Conservation (phyloP, 2,113 vertebrate genomes). For the Crotalus helleri region DNA sequence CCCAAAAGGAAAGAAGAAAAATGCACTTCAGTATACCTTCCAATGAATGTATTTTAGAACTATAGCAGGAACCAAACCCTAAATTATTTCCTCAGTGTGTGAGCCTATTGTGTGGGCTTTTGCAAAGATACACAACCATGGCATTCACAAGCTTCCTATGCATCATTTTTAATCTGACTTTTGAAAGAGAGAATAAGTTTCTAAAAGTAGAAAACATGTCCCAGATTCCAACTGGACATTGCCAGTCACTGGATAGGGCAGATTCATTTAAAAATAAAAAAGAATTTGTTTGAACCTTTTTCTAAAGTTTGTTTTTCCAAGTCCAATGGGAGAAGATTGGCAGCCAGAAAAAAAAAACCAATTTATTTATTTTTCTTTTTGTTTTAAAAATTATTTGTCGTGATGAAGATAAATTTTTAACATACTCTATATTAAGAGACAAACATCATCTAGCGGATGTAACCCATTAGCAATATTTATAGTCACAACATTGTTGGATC, state of each 20-base stretch:
- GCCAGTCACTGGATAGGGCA: constrained; percentile 42
- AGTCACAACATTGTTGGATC: neutral
- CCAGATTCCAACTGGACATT: constrained; percentile 51
- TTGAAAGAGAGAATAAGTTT: constrained; percentile 24
- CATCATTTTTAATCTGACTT: constrained; percentile 48
- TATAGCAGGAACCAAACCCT: constrained; percentile 12
- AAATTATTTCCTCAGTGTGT: constrained; percentile 1
- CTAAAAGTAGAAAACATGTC: constrained; percentile 53
- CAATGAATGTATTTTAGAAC: constrained; percentile 19
- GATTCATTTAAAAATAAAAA: constrained; percentile 45
- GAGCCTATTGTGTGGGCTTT: neutral
- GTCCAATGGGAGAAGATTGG: constrained; percentile 16
- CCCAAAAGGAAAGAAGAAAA: constrained; percentile 11
- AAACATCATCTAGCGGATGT: neutral
- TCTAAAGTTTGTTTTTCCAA: constrained; percentile 10
- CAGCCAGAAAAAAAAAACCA: neutral
- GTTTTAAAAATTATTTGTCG: neutral
- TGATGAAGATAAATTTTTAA: neutral
- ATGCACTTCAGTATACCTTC: neutral
- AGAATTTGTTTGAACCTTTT: constrained; percentile 29
- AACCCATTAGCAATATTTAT: neutral
- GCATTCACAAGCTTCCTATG: constrained; percentile 10
- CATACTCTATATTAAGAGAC: neutral
- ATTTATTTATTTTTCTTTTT: constrained; percentile 6
- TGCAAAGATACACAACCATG: constrained; percentile 8